These are phyloP conservation scores for Amblyjoppa fuscipennis DNA, from an alignment of 2,888 invertebrate genomes.

Conservation along the genomic window DNA sequence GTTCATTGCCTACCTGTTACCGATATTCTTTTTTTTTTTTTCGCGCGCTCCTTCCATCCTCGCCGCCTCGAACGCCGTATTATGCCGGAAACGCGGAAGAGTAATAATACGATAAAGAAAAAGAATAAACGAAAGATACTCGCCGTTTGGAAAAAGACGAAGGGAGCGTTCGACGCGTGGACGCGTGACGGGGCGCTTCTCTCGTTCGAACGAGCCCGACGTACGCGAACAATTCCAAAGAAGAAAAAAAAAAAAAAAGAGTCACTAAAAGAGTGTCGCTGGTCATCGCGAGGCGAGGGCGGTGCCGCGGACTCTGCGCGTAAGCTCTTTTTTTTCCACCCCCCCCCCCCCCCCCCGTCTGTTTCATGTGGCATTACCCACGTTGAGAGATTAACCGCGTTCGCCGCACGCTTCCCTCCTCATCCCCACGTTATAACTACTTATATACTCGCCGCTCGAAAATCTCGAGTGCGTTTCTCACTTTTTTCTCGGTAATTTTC, in stretches of 20 bases:
- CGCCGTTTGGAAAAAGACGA: background rate
- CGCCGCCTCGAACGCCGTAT: background rate
- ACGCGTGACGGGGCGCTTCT: background rate
- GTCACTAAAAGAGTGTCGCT: background rate
- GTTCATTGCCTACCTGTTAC: slow-evolving; percentile 27
- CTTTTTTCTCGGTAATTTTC: background rate
- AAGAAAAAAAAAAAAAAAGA: background rate
- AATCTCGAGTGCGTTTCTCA: slow-evolving; percentile 1
- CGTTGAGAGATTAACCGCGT: slow-evolving; percentile 17
- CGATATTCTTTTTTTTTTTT: background rate
- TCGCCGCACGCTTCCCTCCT: background rate
- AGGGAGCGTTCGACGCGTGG: background rate
- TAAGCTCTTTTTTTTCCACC: background rate
- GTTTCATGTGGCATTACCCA: background rate
- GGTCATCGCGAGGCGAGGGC: background rate
- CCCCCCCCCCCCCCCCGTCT: background rate
- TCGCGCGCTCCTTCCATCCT: no score
- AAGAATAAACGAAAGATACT: slow-evolving; percentile 1
- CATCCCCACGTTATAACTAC: background rate
- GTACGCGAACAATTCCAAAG: background rate
- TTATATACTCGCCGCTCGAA: background rate
- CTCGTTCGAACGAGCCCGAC: slow-evolving; percentile 3
- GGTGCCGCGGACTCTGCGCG: background rate
- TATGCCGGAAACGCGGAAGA: background rate
- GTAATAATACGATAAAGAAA: background rate